Evolutionary conservation across 2,888 invertebrate genomes (phyloP).

Genomic region (Drosophila flavopinicola): DNA sequence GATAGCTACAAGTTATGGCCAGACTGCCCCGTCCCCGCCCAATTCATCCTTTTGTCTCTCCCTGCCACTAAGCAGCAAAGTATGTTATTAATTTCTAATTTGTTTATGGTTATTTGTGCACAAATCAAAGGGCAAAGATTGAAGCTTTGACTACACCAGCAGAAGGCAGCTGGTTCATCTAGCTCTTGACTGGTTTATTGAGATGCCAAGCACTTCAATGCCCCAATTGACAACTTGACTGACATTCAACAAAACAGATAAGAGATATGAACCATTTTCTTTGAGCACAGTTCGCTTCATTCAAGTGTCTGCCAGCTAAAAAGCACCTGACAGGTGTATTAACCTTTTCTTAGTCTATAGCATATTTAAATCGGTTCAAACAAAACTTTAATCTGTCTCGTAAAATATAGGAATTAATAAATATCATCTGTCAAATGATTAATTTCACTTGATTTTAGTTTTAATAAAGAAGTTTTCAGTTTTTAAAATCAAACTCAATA

Average conservation of each 20-base stretch:
- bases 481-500: no score
- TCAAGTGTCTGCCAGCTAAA: neutral
- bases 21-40: neutral
- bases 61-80: slow-evolving; percentile 61
- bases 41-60: neutral
- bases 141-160: slow-evolving; percentile 58
- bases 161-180: slow-evolving; percentile 23
- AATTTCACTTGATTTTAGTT: no score
- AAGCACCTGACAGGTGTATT: neutral
- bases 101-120: slow-evolving; percentile 78
- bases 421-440: no score
- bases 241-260: slow-evolving; percentile 19
- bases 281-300: slow-evolving; percentile 20
- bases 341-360: neutral
- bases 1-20: slow-evolving; percentile 75
- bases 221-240: slow-evolving; percentile 37
- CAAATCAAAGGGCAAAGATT: slow-evolving; percentile 79
- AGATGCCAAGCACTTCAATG: slow-evolving; percentile 38
- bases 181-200: slow-evolving; percentile 9
- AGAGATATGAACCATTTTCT: slow-evolving; percentile 5
- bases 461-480: no score
- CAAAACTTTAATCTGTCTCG: no score
- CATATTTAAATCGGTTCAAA: no score
- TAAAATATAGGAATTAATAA: no score
- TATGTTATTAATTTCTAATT: slow-evolving; percentile 78